Conservation (phyloP, 1,140 invertebrate genomes). For the Hyphantria cunea region DNA sequence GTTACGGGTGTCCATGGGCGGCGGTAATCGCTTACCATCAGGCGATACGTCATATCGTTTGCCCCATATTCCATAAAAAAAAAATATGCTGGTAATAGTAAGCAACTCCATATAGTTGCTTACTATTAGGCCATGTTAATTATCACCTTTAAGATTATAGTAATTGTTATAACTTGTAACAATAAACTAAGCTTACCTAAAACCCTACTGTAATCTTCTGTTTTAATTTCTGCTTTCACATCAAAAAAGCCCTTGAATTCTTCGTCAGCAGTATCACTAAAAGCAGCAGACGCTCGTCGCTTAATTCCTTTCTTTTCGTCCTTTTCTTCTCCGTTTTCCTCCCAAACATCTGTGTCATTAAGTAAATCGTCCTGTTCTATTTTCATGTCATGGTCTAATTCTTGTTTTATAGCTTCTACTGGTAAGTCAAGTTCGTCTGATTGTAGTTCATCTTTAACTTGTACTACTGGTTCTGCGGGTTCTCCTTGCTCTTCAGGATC, state of each 20-base stretch:
- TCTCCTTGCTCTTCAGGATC: constrained; percentile 20
- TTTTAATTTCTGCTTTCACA: constrained; percentile 38
- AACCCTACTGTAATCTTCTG: constrained; percentile 51
- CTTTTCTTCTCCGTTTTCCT: constrained; percentile 10
- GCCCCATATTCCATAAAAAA: too few relatives aligned
- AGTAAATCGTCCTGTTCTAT: constrained; percentile 12
- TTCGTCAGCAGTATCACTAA: constrained; percentile 59
- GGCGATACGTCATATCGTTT: too few relatives aligned
- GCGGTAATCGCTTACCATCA: too few relatives aligned
- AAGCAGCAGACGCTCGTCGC: constrained; percentile 60
- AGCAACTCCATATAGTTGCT: too few relatives aligned
- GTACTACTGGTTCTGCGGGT: not conserved
- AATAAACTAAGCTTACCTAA: constrained; percentile 54
- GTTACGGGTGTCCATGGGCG: too few relatives aligned
- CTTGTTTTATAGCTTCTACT: constrained; percentile 2
- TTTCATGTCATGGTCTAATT: constrained; percentile 1
- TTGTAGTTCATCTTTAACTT: constrained; percentile 25
- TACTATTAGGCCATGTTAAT: too few relatives aligned
- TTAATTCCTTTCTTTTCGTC: constrained; percentile 53
- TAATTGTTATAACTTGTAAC: too few relatives aligned
- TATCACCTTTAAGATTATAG: too few relatives aligned
- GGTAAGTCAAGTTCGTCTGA: constrained; percentile 5
- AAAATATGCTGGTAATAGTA: too few relatives aligned
- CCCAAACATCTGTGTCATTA: not conserved
- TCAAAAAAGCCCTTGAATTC: constrained; percentile 68